These are phyloP conservation scores for Steinernema carpocapsae DNA, from an alignment of 2,888 invertebrate species.

Conservation along the genomic window DNA sequence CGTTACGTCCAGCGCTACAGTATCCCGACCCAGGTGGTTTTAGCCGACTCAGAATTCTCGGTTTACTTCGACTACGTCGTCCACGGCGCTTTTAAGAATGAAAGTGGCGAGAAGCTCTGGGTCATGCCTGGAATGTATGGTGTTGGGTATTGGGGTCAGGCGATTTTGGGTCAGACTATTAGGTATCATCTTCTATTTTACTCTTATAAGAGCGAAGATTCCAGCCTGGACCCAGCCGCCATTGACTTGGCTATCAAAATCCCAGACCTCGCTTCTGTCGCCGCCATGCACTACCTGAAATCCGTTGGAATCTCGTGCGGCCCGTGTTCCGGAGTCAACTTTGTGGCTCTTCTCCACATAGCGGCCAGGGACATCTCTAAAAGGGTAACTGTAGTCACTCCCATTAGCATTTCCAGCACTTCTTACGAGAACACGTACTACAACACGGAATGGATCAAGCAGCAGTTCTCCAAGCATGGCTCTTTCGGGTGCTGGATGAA, in stretches of 20 bases:
- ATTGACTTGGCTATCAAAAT: too few species aligned
- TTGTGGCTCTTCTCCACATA: conserved; percentile 48
- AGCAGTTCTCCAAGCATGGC: conserved; percentile 45
- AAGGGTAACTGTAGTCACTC: conserved; percentile 41
- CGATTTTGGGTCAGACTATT: background rate
- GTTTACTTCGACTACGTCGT: conserved; percentile 50
- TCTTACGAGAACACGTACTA: conserved; percentile 48
- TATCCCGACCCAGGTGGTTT: conserved; percentile 44
- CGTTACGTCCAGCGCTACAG: conserved; percentile 48
- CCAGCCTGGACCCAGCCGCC: background rate
- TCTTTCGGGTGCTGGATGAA: conserved; percentile 51
- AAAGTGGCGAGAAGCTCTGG: conserved; percentile 47
- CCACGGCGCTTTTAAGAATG: conserved; percentile 32
- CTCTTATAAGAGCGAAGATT: background rate
- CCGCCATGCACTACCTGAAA: conserved; percentile 36
- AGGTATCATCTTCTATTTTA: background rate
- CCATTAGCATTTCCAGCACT: conserved; percentile 45
- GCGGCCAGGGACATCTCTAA: conserved; percentile 41
- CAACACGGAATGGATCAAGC: conserved; percentile 46
- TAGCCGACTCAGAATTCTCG: conserved; percentile 52
- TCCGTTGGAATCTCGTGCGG: too few species aligned
- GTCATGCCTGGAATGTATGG: conserved; percentile 52
- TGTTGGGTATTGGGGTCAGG: conserved; percentile 49
- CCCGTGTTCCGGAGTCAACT: conserved; percentile 50
- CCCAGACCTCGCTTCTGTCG: too few species aligned